These are phyloP conservation scores for Eupeodes latifasciatus DNA, from an alignment of 2,888 invertebrate species.

Conservation along the genomic window DNA sequence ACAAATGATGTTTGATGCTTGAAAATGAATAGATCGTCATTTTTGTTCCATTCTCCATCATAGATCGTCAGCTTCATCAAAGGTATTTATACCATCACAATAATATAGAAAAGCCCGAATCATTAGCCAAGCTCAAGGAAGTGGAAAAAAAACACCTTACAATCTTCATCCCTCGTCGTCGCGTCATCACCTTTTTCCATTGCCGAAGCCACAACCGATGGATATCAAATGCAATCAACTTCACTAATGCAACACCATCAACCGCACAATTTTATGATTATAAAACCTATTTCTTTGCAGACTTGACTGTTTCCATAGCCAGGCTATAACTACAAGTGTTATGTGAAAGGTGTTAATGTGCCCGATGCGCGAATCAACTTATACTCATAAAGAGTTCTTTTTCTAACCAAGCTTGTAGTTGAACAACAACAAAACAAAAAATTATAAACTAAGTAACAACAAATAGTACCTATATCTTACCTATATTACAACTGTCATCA, in stretches of 20 bases:
- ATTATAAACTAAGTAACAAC: background rate
- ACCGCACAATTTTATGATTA: slow-evolving; percentile 44
- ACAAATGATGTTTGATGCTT: slow-evolving; percentile 25
- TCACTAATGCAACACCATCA: slow-evolving; percentile 65
- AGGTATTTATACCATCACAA: background rate
- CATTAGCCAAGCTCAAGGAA: slow-evolving; percentile 69
- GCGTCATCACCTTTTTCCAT: no score
- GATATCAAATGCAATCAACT: slow-evolving; percentile 72
- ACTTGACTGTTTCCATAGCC: background rate
- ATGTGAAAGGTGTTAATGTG: slow-evolving; percentile 74
- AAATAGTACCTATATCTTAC: background rate
- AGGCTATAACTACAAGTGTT: background rate
- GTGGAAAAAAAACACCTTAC: slow-evolving; percentile 53
- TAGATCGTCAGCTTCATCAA: background rate
- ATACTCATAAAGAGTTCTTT: slow-evolving; percentile 51
- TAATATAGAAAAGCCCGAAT: slow-evolving; percentile 38
- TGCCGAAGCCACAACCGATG: slow-evolving; percentile 1
- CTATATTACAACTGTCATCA: slow-evolving; percentile 50
- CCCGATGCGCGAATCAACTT: slow-evolving; percentile 72
- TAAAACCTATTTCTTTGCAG: slow-evolving; percentile 29
- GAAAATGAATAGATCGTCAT: slow-evolving; percentile 13
- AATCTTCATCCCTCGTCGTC: slow-evolving; percentile 33
- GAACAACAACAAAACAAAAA: background rate
- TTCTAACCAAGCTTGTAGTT: background rate
- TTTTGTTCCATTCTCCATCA: background rate